A percentile compares a stretch with the other conserved stretches of the same genome.
phyloP scores from a whole-genome alignment of 2,797 vertebrate species.

The Platalea minor region DNA sequence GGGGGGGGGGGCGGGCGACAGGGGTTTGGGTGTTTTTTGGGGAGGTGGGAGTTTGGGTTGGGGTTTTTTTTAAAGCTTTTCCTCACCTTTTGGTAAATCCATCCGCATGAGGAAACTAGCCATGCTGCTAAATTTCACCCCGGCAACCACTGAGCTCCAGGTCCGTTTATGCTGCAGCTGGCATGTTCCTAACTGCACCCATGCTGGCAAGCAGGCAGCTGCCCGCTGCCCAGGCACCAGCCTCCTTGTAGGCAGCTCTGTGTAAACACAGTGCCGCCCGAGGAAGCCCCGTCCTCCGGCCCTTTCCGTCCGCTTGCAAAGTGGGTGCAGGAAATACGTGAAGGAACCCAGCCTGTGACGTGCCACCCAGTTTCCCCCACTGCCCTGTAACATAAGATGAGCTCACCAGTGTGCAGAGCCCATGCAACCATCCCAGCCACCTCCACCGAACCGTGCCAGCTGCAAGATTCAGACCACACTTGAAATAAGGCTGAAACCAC shows the following conservation, averaged over 20 bases:
- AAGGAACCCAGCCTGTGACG: background rate
- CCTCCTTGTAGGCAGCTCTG: background rate
- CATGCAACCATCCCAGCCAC: accelerated
- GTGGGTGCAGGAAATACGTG: background rate
- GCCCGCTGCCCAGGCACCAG: background rate
- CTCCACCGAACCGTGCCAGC: background rate
- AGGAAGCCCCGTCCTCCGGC: background rate
- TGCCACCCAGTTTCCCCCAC: background rate
- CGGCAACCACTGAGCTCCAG: background rate
- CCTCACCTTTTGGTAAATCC: background rate
- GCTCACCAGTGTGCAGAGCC: background rate
- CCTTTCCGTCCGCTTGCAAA: background rate
- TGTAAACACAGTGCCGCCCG: background rate
- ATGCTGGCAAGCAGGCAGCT: no score
- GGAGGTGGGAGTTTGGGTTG: background rate
- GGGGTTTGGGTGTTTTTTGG: background rate
- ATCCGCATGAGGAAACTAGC: background rate
- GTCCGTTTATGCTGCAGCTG: accelerated
- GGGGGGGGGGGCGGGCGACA: background rate
- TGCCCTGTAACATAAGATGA: accelerated
- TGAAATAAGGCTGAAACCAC: background rate
- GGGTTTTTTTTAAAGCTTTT: background rate
- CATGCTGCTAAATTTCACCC: background rate
- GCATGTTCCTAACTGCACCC: accelerated
- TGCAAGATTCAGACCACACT: background rate